Conservation (phyloP, 2,113 vertebrate genomes). For the Chlorodrepanis virens region DNA sequence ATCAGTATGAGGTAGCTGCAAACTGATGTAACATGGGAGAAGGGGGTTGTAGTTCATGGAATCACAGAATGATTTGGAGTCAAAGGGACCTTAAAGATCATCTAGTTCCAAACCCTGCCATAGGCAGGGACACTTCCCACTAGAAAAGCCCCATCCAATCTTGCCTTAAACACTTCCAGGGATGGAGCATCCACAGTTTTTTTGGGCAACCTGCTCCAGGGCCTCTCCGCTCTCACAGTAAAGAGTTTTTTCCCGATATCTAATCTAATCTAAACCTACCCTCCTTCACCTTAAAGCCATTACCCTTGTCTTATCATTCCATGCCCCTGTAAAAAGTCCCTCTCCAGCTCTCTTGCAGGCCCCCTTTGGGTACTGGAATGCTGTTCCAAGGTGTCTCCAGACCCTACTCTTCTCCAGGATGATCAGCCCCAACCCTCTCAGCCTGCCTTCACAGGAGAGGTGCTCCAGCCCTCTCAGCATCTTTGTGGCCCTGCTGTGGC, state of each 20-base stretch:
- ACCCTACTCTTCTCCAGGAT: neutral
- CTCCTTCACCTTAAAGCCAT: neutral
- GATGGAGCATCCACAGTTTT: neutral
- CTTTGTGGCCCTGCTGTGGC: neutral
- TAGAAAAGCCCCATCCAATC: neutral
- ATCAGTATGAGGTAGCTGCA: neutral
- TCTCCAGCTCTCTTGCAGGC: neutral
- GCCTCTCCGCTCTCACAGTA: neutral
- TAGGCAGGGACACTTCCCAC: accelerated
- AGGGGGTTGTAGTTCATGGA: neutral
- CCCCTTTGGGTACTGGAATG: neutral
- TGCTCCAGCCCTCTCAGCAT: neutral
- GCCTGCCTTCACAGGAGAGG: neutral
- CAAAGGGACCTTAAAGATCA: accelerated
- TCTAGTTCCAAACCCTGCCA: neutral
- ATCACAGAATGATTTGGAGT: neutral
- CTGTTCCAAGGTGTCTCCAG: neutral
- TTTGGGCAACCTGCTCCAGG: no score
- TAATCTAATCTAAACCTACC: neutral
- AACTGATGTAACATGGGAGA: accelerated
- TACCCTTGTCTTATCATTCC: neutral
- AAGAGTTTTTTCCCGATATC: neutral
- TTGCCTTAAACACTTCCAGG: neutral
- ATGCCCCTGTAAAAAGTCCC: neutral
- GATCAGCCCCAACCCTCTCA: neutral